Evolutionary conservation across 2,113 vertebrate species (phyloP).

Genomic region (Chionis minor): DNA sequence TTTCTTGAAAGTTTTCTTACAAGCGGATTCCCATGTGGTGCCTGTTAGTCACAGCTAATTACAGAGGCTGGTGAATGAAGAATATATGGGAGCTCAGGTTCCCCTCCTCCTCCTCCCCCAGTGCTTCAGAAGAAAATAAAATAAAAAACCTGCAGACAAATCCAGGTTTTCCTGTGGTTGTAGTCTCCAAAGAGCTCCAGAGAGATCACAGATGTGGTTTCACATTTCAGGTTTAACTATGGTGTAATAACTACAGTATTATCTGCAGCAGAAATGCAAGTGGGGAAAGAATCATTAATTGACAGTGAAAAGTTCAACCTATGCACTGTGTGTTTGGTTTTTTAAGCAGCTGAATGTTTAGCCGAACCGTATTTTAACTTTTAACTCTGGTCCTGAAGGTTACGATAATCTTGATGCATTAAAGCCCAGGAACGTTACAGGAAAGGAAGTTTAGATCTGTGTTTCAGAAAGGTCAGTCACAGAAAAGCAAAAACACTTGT

Average conservation of each 20-base stretch:
- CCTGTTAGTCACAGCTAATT: conserved; percentile 77
- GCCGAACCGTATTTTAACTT: background rate
- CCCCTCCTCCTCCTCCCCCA: background rate
- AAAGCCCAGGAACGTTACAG: background rate
- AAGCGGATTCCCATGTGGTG: conserved; percentile 67
- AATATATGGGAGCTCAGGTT: conserved; percentile 43
- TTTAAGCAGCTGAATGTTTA: conserved; percentile 4
- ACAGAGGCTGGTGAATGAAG: conserved; percentile 49
- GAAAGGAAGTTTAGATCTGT: background rate
- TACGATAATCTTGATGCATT: background rate
- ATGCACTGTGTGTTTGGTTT: background rate
- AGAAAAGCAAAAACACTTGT: background rate
- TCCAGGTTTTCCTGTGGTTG: conserved; percentile 16
- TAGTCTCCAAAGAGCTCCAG: conserved; percentile 50
- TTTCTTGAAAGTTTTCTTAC: conserved; percentile 56
- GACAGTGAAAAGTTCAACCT: conserved; percentile 28
- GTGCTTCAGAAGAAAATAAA: conserved; percentile 52
- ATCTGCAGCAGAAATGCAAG: conserved; percentile 35
- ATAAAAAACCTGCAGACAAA: conserved; percentile 61
- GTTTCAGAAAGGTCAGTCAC: background rate
- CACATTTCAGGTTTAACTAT: conserved; percentile 66
- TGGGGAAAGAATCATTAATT: conserved; percentile 56
- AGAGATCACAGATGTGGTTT: conserved; percentile 65
- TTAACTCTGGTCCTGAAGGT: background rate
- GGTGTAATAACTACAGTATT: conserved; percentile 47